phyloP scores from a whole-genome alignment of 2,797 vertebrate genomes.

The Echiichthys vipera region DNA sequence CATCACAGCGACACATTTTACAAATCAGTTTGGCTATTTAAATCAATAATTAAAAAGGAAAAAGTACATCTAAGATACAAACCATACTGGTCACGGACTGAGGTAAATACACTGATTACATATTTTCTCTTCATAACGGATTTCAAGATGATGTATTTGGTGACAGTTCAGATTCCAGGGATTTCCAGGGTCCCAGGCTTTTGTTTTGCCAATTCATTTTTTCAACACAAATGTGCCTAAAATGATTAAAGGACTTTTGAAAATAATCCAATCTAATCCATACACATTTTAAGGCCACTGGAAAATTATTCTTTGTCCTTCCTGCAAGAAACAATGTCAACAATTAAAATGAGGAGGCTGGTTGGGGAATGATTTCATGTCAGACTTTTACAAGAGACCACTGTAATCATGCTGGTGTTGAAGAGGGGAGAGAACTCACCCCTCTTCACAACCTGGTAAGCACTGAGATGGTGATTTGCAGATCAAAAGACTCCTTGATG shows the following conservation, averaged over 20 bases:
- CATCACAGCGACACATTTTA: background rate
- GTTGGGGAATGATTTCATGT: background rate
- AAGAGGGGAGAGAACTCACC: background rate
- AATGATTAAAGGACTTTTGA: slow-evolving; percentile 15
- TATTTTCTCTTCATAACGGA: background rate
- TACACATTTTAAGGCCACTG: background rate
- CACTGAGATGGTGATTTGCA: background rate
- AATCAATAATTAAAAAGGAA: background rate
- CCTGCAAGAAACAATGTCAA: slow-evolving; percentile 6
- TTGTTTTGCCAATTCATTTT: slow-evolving; percentile 5
- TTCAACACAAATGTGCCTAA: background rate
- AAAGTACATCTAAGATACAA: background rate
- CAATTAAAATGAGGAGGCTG: slow-evolving; percentile 1
- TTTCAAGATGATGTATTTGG: background rate
- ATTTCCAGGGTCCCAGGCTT: too few relatives aligned
- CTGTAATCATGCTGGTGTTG: background rate
- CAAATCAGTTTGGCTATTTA: background rate
- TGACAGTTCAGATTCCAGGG: background rate
- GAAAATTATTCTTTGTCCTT: slow-evolving; percentile 15
- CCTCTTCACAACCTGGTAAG: background rate
- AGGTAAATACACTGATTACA: background rate
- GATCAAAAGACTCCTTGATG: background rate
- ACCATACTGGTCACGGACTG: background rate
- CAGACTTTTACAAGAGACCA: background rate
- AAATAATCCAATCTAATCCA: slow-evolving; percentile 31